phyloP scores from a whole-genome alignment of 2,888 invertebrate species.

The Unio pictorum region DNA sequence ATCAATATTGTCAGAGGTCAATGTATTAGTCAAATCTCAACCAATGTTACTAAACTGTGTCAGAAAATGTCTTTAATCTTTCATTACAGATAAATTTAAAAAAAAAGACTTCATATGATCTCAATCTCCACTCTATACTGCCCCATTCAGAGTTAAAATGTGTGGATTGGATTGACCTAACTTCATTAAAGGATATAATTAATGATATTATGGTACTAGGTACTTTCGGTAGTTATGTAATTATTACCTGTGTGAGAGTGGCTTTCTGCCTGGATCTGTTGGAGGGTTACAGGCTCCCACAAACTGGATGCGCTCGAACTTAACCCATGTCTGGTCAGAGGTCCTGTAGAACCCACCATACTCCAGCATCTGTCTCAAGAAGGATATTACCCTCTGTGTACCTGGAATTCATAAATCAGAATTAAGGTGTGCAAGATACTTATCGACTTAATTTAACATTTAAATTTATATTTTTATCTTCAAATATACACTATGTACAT shows the following conservation, averaged over 20 bases:
- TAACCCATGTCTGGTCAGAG: conserved; percentile 94
- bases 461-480: neutral
- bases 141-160: neutral
- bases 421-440: neutral
- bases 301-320: conserved; percentile 97
- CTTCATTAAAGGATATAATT: neutral
- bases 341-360: conserved; percentile 80
- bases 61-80: neutral
- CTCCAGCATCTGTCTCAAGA: conserved; percentile 96
- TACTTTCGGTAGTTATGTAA: too few species aligned
- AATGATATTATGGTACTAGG: too few species aligned
- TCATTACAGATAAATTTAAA: neutral
- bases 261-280: conserved; percentile 98
- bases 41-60: neutral
- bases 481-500: too few species aligned
- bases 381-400: conserved; percentile 97
- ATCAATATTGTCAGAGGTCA: neutral
- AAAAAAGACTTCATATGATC: too few species aligned
- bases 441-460: neutral
- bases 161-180: neutral
- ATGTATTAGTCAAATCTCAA: neutral
- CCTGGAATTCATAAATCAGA: conserved; percentile 55
- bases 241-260: conserved; percentile 85
- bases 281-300: conserved; percentile 99
- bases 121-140: too few species aligned